A percentile compares a stretch with the other conserved stretches of the same genome.
These are phyloP conservation scores for Ameiurus melas DNA, from an alignment of 2,113 vertebrate species.

Conservation along the genomic window DNA sequence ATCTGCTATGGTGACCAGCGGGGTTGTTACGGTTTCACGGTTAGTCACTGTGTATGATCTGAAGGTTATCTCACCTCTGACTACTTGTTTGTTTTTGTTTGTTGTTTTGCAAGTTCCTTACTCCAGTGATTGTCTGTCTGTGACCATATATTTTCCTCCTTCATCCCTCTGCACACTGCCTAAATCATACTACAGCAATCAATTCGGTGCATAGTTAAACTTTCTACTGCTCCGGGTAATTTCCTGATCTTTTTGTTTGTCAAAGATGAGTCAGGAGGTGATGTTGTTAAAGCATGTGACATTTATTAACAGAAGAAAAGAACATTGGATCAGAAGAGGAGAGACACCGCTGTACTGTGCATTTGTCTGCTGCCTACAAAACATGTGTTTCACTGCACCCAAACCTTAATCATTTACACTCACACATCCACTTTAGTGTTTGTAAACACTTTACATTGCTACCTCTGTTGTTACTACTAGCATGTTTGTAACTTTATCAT, in stretches of 20 bases:
- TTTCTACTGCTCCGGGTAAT: neutral
- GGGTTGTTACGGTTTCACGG: too few relatives aligned
- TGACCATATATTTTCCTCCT: neutral
- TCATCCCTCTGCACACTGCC: neutral
- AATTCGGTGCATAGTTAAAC: neutral
- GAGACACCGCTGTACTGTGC: neutral
- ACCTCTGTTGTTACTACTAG: neutral
- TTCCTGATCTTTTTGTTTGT: neutral
- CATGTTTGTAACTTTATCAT: neutral
- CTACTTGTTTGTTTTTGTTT: too few relatives aligned
- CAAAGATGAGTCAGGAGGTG: neutral
- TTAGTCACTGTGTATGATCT: too few relatives aligned
- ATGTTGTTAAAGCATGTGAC: neutral
- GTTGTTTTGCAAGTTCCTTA: neutral
- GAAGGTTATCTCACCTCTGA: too few relatives aligned
- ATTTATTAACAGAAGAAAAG: neutral
- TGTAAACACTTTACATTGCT: neutral
- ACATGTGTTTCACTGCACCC: neutral
- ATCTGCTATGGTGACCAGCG: too few relatives aligned
- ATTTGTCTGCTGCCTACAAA: neutral
- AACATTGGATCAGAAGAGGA: neutral
- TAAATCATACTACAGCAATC: neutral
- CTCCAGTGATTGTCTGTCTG: neutral
- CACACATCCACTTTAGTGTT: neutral
- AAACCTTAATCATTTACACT: neutral